Base-by-base conservation (phyloP, 2,888 invertebrate species). In the Lymantria dispar region DNA sequence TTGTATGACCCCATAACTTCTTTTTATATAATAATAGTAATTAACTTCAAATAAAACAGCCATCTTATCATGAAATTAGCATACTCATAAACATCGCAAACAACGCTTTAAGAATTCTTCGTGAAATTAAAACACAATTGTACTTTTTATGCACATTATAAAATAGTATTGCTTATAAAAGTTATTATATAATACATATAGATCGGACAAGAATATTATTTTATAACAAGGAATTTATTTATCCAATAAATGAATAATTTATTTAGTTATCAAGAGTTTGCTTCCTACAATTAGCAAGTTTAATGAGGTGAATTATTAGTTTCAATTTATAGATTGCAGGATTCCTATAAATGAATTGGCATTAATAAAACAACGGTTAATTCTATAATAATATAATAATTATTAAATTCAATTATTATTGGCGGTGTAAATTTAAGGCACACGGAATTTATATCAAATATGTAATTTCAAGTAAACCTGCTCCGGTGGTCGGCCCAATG, bases 81-180 rank as follows among this genome's bases (percentile, higher is more conserved):
- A 71, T 76, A 66, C 72, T 72, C 70, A 81, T 84, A 81, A 83
- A 81, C 70, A 61, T 72, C 70, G 76, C 76, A 74, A 81, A 81
- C 75, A 76, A 69, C 71, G 22, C 22, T 22, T 68, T 71, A 74
- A 73, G 76, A 76, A 53, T 78, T 76, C 72, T 71, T 74, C 68
- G 79, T 79, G 74, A 80, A 80, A 67, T 74, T 72, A 62, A 78
- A 80, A 78, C 81, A n/a, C 80, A 78, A 76, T 74, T 79, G 79
- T 74, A 79, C 76, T 85, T 87, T 88, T 88, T 88, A 87, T 87
- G 83, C 88, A 86, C n/a, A 12, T 87, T 87, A 87, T 88, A 88
- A 88, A 88, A 87, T 87, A 88, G 87, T 87, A 78, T 80, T 22
- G 70, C 65, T 72, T 81, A 62, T 88, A 88, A 87, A 88, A 52